Evolutionary conservation across 2,888 invertebrate genomes (phyloP).

Genomic region (Nomada lathburiana): DNA sequence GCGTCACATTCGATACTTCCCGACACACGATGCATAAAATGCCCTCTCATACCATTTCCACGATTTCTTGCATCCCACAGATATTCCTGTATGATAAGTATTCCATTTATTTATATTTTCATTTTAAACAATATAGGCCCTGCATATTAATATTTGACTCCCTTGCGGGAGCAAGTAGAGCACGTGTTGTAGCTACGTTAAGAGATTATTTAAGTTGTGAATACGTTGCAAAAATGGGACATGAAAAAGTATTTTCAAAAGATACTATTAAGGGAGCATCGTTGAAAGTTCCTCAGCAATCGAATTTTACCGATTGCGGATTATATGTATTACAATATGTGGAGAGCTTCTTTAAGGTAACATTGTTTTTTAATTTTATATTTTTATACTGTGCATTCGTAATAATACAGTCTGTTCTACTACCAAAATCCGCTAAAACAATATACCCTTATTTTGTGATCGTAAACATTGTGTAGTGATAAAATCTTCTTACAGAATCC

Average conservation of each 20-base stretch:
- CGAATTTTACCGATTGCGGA: slow-evolving; percentile 98
- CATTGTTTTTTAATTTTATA: not conserved
- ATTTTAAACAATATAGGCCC: slow-evolving; percentile 87
- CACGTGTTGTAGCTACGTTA: slow-evolving; percentile 94
- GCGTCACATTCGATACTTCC: too few species aligned
- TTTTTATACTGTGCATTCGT: not conserved
- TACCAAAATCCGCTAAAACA: too few species aligned
- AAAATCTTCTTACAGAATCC: slow-evolving; percentile 88
- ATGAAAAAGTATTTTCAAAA: slow-evolving; percentile 90
- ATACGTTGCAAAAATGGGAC: slow-evolving; percentile 90
- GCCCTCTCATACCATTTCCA: too few species aligned
- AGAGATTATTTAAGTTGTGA: slow-evolving; percentile 96
- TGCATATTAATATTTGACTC: slow-evolving; percentile 98
- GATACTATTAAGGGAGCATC: slow-evolving; percentile 94
- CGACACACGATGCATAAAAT: too few species aligned
- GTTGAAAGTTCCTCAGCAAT: slow-evolving; percentile 98
- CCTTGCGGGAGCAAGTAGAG: slow-evolving; percentile 91
- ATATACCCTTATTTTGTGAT: too few species aligned
- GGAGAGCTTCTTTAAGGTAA: slow-evolving; percentile 96
- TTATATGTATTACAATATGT: slow-evolving; percentile 97
- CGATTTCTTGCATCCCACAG: too few species aligned
- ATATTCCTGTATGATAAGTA: not conserved
- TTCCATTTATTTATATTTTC: slow-evolving; percentile 2
- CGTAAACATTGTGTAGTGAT: not conserved
- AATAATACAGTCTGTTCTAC: not conserved